Percentiles rank a stretch among this genome's conserved stretches.
Conservation (phyloP, 1,140 invertebrate species). For the Rhopalosiphum padi region DNA sequence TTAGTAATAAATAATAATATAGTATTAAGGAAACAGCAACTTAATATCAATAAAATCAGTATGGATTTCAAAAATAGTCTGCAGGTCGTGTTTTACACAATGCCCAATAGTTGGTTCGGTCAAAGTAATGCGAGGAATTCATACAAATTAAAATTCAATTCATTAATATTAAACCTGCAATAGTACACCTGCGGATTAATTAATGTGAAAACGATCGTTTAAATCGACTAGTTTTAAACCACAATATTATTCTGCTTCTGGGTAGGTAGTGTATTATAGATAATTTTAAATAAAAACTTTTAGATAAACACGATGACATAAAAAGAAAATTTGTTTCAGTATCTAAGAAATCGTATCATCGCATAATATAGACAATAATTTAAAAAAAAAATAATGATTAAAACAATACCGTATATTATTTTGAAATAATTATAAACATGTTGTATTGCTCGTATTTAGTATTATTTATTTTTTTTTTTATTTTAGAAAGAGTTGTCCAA, state of each 20-base stretch:
- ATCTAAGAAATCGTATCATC: neutral
- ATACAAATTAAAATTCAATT: neutral
- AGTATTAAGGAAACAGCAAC: too few species aligned
- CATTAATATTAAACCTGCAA: neutral
- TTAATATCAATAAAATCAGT: neutral
- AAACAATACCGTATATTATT: neutral
- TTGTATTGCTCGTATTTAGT: neutral
- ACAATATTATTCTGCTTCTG: neutral
- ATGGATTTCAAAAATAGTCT: neutral
- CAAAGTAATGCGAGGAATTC: neutral
- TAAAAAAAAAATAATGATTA: neutral
- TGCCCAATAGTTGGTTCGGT: neutral
- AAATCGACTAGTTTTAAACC: neutral
- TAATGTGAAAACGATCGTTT: neutral
- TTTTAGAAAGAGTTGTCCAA: neutral
- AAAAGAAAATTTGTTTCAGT: neutral
- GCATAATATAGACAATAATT: neutral
- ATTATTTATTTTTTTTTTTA: too few species aligned
- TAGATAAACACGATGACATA: neutral
- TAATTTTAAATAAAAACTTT: neutral
- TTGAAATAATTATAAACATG: neutral
- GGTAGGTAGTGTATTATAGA: neutral
- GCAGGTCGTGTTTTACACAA: neutral
- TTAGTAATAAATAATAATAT: too few species aligned
- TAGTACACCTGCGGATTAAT: neutral